phyloP scores from a whole-genome alignment of 2,113 vertebrate species.

The Phainopepla nitens region DNA sequence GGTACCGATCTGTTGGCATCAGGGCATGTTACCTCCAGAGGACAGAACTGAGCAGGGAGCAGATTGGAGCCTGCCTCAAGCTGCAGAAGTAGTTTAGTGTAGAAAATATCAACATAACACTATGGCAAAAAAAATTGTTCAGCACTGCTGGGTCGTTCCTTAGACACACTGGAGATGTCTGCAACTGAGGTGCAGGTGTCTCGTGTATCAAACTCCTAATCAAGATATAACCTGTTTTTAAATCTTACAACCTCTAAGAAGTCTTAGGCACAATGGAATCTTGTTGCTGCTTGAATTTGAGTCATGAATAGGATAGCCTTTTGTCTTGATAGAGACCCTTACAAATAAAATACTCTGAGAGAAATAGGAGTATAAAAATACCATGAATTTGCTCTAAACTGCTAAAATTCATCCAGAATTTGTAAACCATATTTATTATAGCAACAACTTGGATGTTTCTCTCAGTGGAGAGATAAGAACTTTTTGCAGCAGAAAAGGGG shows the following conservation, averaged over 20 bases:
- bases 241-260: neutral
- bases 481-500: neutral
- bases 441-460: neutral
- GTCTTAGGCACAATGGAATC: neutral
- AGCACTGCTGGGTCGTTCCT: neutral
- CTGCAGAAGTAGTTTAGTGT: neutral
- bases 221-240: neutral
- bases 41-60: neutral
- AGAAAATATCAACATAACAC: neutral
- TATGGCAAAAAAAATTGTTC: neutral
- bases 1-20: neutral
- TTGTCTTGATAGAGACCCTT: neutral
- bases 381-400: neutral
- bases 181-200: accelerated
- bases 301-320: neutral
- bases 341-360: neutral
- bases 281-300: neutral
- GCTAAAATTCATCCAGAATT: neutral
- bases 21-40: neutral
- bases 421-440: neutral
- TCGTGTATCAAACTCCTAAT: neutral
- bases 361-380: neutral
- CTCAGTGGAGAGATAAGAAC: neutral
- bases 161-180: neutral
- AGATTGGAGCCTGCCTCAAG: neutral